A percentile compares a stretch with the other conserved stretches of the same genome.
Conservation (phyloP, 2,888 invertebrate genomes). For the Polyploca ridens region DNA sequence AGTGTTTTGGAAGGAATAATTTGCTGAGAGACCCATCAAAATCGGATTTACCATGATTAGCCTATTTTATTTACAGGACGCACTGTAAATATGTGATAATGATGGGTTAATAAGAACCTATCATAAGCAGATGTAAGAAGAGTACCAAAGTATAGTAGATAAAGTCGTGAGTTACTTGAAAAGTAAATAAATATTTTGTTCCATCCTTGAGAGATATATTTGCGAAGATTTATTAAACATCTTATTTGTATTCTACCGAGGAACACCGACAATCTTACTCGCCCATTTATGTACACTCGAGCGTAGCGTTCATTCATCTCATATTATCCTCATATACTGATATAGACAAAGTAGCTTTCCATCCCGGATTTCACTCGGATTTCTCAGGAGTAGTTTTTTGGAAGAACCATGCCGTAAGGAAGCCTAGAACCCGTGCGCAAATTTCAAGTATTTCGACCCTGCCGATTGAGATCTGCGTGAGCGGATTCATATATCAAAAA, state of each 20-base stretch:
- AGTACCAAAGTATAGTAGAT: neutral
- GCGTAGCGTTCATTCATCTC: constrained; percentile 1
- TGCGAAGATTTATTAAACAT: neutral
- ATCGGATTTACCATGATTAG: no score
- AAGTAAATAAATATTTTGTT: neutral
- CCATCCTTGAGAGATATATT: neutral
- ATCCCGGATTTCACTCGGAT: no score
- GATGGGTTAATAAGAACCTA: no score
- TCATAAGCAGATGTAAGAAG: no score
- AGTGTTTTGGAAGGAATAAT: no score
- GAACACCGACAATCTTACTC: neutral
- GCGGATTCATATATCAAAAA: no score
- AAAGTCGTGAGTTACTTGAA: neutral
- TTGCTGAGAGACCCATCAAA: no score
- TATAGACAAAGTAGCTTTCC: neutral
- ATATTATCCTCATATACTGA: neutral
- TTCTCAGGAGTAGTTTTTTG: no score
- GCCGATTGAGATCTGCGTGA: no score
- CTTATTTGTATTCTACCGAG: neutral
- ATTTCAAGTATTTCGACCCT: no score
- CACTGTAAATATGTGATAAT: neutral
- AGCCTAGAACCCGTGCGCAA: no score
- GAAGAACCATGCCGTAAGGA: no score
- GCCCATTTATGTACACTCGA: constrained; percentile 4
- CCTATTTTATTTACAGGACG: neutral